Evolutionary conservation across 2,113 vertebrate species (phyloP), one percentile per base, ranked within the genome.

Genomic region (Micronycteris hirsuta): DNA sequence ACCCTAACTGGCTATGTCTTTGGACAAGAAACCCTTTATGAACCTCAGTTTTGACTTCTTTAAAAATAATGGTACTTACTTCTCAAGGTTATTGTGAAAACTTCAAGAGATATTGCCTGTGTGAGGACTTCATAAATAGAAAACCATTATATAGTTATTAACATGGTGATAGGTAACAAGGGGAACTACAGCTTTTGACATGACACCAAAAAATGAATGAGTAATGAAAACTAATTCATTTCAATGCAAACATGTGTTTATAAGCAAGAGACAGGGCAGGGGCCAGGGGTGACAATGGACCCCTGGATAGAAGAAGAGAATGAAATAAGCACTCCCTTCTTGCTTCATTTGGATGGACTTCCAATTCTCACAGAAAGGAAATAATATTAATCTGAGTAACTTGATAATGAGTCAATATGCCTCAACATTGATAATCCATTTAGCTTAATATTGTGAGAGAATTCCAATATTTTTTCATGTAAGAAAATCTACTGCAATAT

Each of bases 301-400:
- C 33, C 36, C 19, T 31, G 45, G 19, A 45, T 2, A 88, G 26
- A 14, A 88, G 24, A 4, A 49, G 52, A 92, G 5, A 61, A 89
- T 94, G 11, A 80, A 93, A 91, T 41, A 31, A 92, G 71, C 22
- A 12, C 26, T 68, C 91, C 58, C 45, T 77, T 91, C 58, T 71
- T 68, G 41, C 31, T 77, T 77, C 67, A 76, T 68, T 90, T 82
- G 45, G 36, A 85, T 94, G 33, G 36, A 81, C 28, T 83, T 93
- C 20, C 82, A 85, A 93, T 52, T 81, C 43, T 90, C 41, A 58
- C 36, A 38, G 20, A 92, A 94, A 96, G 93, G 14, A 89, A 93
- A 81, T 71, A 65, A 43, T 74, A 12, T 41, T 74, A 56, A 93
- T 82, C 58, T 71, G 56, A 83, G 74, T 82, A 65, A 84, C 56